Evolutionary conservation across 2,113 vertebrate genomes (phyloP).

Genomic region (Sturnus vulgaris): DNA sequence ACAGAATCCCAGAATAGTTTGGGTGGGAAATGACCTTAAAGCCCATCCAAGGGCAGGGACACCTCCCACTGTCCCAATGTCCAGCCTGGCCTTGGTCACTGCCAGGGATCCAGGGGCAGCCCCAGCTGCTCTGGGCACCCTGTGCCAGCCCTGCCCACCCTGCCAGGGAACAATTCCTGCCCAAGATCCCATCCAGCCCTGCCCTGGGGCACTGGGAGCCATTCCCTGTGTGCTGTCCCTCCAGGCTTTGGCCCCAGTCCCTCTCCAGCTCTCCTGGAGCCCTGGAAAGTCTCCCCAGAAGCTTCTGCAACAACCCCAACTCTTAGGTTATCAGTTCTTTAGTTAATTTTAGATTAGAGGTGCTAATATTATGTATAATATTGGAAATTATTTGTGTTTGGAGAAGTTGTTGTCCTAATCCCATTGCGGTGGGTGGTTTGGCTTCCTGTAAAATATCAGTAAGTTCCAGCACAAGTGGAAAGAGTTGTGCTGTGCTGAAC

Average conservation of each 20-base stretch:
- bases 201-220: neutral
- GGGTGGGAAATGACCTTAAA: neutral
- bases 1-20: neutral
- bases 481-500: neutral
- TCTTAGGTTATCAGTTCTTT: neutral
- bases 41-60: neutral
- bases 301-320: neutral
- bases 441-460: neutral
- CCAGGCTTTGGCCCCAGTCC: accelerated
- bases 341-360: neutral
- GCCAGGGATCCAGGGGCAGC: neutral
- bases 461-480: neutral
- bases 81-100: accelerated
- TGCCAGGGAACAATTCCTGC: neutral
- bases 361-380: neutral
- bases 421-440: neutral
- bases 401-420: neutral
- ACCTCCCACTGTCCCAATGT: accelerated
- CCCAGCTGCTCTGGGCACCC: neutral
- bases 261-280: neutral
- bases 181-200: accelerated
- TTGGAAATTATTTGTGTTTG: neutral
- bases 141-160: neutral
- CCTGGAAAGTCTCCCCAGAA: neutral
- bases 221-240: neutral